A percentile compares a stretch with the other conserved stretches of the same genome.
These are phyloP conservation scores for Urocitellus parryii DNA, from an alignment of 2,113 vertebrate genomes.

Conservation along the genomic window DNA sequence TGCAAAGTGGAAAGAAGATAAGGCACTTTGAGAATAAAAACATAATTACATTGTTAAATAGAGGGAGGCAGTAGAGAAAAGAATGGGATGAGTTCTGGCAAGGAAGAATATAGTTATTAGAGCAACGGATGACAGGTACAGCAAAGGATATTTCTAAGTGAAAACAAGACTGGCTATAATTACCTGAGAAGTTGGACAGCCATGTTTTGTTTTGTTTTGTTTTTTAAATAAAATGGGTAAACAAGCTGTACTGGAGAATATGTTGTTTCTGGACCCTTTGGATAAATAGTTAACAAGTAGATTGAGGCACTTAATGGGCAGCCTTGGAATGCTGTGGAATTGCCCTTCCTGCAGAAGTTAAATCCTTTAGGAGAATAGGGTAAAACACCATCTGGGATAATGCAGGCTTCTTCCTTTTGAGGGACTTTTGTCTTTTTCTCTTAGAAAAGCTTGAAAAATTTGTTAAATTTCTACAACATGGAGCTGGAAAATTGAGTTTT, in stretches of 20 bases:
- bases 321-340: background rate
- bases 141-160: background rate
- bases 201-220: background rate
- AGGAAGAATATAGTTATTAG: background rate
- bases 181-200: slow-evolving; percentile 11
- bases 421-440: background rate
- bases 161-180: background rate
- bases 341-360: background rate
- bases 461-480: background rate
- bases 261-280: background rate
- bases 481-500: background rate
- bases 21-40: background rate
- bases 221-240: background rate
- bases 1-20: slow-evolving; percentile 29
- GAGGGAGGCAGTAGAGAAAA: background rate
- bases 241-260: background rate
- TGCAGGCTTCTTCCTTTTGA: background rate
- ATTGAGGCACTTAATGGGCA: background rate
- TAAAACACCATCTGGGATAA: background rate
- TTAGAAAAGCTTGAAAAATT: background rate
- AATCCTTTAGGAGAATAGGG: background rate
- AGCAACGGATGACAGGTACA: background rate
- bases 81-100: background rate
- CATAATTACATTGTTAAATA: background rate
- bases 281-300: background rate